Conservation (phyloP, 2,113 vertebrate species). For the Phalacrocorax aristotelis region DNA sequence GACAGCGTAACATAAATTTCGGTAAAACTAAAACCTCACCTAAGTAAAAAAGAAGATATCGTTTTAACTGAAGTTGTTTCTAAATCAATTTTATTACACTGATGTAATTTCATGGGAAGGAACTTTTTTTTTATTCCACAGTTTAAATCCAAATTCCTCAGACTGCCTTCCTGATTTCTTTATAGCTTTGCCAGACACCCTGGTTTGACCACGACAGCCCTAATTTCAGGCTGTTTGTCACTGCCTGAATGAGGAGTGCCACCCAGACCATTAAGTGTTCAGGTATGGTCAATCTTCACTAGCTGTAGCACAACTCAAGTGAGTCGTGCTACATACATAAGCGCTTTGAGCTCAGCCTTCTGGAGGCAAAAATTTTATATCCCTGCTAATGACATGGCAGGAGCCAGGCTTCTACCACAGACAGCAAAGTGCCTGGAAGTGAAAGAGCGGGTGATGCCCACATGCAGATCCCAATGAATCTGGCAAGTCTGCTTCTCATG, state of each 20-base stretch:
- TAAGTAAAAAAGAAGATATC: not conserved
- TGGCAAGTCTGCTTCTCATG: not conserved
- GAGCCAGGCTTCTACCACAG: not conserved
- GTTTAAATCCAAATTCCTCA: not conserved
- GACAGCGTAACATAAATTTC: not conserved
- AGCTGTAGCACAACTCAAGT: not conserved
- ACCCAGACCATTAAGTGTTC: not conserved
- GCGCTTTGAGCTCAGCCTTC: not conserved
- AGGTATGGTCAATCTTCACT: not conserved
- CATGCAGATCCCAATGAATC: not conserved
- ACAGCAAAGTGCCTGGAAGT: not conserved
- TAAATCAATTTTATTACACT: not conserved
- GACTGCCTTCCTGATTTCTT: not conserved
- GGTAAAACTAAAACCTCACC: not conserved
- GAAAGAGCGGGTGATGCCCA: not conserved
- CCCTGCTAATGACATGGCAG: not conserved
- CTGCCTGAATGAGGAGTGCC: not conserved
- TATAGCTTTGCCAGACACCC: not conserved
- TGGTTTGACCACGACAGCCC: not conserved
- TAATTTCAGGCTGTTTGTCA: not conserved
- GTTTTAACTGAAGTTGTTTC: not conserved
- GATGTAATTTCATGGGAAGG: not conserved
- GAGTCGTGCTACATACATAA: not conserved
- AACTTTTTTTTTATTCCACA: not conserved
- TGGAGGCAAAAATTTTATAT: not conserved